phyloP scores from a whole-genome alignment of 2,113 vertebrate genomes.

The Aleadryas rufinucha region DNA sequence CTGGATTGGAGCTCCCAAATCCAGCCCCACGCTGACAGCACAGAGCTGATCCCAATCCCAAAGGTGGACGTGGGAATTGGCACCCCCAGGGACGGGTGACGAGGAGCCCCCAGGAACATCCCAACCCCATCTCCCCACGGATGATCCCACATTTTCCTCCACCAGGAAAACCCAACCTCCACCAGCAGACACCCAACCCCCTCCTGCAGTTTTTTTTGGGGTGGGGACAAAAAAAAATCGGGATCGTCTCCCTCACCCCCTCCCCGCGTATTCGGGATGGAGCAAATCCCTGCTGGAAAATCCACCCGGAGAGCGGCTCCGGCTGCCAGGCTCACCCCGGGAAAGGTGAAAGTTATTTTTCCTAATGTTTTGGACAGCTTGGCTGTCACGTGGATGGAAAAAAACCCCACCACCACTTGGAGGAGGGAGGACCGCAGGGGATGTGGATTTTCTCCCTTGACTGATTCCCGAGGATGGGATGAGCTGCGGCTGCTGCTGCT shows the following conservation, averaged over 20 bases:
- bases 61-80: rapidly evolving
- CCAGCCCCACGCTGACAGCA: rapidly evolving
- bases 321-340: neutral
- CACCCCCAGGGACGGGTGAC: rapidly evolving
- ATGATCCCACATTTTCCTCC: neutral
- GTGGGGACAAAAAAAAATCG: rapidly evolving
- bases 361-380: neutral
- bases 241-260: rapidly evolving
- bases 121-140: neutral
- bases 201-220: neutral
- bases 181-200: neutral
- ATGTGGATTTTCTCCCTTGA: neutral
- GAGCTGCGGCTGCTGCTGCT: neutral
- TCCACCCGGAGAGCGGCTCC: rapidly evolving
- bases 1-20: rapidly evolving
- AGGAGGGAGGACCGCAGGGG: neutral
- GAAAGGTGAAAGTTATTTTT: neutral
- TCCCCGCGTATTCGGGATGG: rapidly evolving
- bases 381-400: neutral
- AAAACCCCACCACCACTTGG: too few relatives aligned
- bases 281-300: neutral
- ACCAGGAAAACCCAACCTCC: neutral
- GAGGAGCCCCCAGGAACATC: neutral
- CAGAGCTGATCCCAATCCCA: rapidly evolving
- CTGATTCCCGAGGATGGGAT: neutral